These are phyloP conservation scores for Periparus ater DNA, from an alignment of 2,797 vertebrate species.

Conservation along the genomic window DNA sequence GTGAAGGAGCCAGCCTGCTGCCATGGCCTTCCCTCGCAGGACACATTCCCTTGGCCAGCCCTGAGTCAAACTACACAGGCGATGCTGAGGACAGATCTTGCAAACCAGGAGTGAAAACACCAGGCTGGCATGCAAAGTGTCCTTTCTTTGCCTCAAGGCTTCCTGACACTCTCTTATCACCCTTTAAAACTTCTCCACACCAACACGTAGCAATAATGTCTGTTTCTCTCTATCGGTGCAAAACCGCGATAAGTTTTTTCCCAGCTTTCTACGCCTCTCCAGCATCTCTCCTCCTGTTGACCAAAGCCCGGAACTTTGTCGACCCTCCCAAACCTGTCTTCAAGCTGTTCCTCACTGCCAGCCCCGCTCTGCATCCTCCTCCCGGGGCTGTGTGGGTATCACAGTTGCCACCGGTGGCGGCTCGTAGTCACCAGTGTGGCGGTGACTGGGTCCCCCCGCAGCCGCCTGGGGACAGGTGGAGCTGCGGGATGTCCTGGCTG, in stretches of 20 bases:
- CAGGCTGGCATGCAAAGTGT: background rate
- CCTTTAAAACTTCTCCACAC: constrained; percentile 22
- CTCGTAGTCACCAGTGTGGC: accelerated
- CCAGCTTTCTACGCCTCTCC: background rate
- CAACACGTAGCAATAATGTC: background rate
- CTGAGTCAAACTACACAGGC: background rate
- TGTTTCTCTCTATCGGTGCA: background rate
- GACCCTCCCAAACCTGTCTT: background rate
- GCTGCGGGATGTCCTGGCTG: accelerated
- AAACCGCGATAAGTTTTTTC: background rate
- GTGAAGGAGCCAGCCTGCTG: background rate
- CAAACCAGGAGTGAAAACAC: background rate
- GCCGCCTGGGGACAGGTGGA: accelerated
- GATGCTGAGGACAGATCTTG: background rate
- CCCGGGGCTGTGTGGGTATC: accelerated
- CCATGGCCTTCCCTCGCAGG: background rate
- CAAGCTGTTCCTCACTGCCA: background rate
- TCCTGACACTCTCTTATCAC: constrained; percentile 46
- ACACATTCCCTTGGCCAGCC: background rate
- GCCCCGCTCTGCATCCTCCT: background rate
- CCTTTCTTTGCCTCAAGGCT: background rate
- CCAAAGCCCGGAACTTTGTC: background rate
- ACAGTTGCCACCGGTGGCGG: accelerated
- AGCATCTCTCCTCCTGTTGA: background rate
- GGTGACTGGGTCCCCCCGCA: background rate